phyloP scores from a whole-genome alignment of 1,140 invertebrate species.

The Probaryconus sp. region DNA sequence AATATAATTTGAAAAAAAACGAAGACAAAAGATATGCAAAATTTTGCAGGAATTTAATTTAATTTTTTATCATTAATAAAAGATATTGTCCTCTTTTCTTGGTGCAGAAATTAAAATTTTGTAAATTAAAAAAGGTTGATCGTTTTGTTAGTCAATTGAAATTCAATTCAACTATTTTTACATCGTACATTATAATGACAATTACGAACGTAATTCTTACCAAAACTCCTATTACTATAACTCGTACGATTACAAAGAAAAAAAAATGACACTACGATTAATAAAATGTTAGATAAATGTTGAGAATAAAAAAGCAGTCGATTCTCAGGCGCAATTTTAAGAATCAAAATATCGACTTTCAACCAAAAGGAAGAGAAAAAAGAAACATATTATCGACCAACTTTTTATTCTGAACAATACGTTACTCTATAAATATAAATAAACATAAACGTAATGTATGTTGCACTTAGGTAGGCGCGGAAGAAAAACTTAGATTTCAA shows the following conservation, averaged over 20 bases:
- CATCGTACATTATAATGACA: slow-evolving; percentile 22
- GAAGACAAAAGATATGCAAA: too few relatives aligned
- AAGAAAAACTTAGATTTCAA: slow-evolving; percentile 18
- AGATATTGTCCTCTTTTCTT: too few relatives aligned
- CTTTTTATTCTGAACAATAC: neutral
- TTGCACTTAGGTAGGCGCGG: slow-evolving; percentile 34
- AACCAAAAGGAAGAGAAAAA: too few relatives aligned
- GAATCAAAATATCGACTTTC: too few relatives aligned
- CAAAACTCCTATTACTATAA: slow-evolving; percentile 27
- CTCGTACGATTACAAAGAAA: slow-evolving; percentile 14
- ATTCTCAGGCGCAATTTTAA: too few relatives aligned
- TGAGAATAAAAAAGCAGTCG: neutral
- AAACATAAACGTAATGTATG: slow-evolving; percentile 26
- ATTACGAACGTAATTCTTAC: slow-evolving; percentile 23
- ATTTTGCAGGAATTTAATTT: too few relatives aligned
- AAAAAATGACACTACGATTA: slow-evolving; percentile 20
- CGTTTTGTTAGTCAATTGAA: slow-evolving; percentile 32
- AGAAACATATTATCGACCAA: too few relatives aligned
- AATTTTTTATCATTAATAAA: too few relatives aligned
- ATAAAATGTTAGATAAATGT: slow-evolving; percentile 20
- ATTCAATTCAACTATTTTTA: slow-evolving; percentile 40
- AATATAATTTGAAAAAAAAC: too few relatives aligned
- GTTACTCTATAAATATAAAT: slow-evolving; percentile 17
- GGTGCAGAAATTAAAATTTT: too few relatives aligned
- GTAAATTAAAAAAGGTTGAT: too few relatives aligned